phyloP scores from a whole-genome alignment of 2,113 vertebrate genomes.

The Tyrannus savana region DNA sequence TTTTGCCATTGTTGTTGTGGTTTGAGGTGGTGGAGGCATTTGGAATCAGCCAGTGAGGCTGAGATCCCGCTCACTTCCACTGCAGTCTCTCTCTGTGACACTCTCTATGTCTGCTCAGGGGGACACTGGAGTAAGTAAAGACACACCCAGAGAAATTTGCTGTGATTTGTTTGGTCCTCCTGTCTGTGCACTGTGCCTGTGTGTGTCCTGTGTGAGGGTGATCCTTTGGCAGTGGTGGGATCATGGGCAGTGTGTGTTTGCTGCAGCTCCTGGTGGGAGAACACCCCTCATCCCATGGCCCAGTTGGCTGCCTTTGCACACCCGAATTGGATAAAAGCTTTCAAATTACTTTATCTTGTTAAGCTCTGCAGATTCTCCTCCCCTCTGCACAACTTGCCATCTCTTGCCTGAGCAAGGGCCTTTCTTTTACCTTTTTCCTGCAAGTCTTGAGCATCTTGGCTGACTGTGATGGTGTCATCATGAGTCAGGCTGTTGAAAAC shows the following conservation, averaged over 20 bases:
- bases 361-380: neutral
- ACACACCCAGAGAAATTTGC: neutral
- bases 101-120: neutral
- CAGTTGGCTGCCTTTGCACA: neutral
- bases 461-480: neutral
- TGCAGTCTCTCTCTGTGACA: neutral
- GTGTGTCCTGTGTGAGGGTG: neutral
- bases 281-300: fast-evolving
- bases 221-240: neutral
- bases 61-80: fast-evolving
- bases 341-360: neutral
- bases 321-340: neutral
- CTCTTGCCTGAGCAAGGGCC: neutral
- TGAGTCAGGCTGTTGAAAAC: slow-evolving; percentile 13
- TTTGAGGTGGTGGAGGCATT: neutral
- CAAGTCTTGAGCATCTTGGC: neutral
- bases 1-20: neutral
- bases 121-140: neutral
- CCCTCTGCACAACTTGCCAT: neutral
- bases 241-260: neutral
- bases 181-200: neutral
- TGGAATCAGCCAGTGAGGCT: neutral
- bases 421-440: slow-evolving; percentile 9
- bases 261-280: neutral
- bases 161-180: neutral